Evolutionary conservation across 2,113 vertebrate genomes (phyloP), one percentile per base, ranked within the genome.

Genomic region (Halichoerus grypus): DNA sequence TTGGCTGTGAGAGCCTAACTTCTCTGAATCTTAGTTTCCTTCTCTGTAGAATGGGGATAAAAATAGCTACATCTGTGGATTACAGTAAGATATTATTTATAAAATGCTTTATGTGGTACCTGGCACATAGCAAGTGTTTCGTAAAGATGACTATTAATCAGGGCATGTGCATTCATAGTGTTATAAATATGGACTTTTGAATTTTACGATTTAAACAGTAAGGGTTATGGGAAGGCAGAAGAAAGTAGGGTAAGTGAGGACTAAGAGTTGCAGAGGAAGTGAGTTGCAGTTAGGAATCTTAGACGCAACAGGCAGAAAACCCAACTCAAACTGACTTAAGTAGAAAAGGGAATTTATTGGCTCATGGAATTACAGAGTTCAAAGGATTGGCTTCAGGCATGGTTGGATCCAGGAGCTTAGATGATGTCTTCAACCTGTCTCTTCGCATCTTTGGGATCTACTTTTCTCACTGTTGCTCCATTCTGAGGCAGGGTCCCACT

Each of bases 131-230:
- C 55, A 88, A 63, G 46, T 65, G 24, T 26, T 88, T 51, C 24
- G 57, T 76, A 76, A 88, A 88, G 14, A 39, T 80, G 86, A 63
- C 74, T 92, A 65, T 21, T 88, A 67, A 67, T 90, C 39, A 88
- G 24, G 36, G 49, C 22, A 39, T 19, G 2, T 88, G 31, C 51
- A 16, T 74, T 88, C 91, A 83, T 76, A 24, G 46, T 31, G 46
- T 33, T 67, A 21, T 67, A 49, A 76, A 88, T 76, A 67, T 57
- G 67, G 36, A 67, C 14, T 88, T 92, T 83, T 76, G 77, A 77
- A 67, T 57, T 36, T 83, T 76, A 74, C 33, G 65, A 49, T 74
- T 88, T 96, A 82, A 96, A 89, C 31, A 83, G 49, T 82, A 83
- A 74, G 67, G 28, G 13, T 53, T 59, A 26, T 91, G 24, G 42